Evolutionary conservation across 2,113 vertebrate genomes (phyloP), one percentile per base, ranked within the genome.

Genomic region (Pygoscelis antarcticus): DNA sequence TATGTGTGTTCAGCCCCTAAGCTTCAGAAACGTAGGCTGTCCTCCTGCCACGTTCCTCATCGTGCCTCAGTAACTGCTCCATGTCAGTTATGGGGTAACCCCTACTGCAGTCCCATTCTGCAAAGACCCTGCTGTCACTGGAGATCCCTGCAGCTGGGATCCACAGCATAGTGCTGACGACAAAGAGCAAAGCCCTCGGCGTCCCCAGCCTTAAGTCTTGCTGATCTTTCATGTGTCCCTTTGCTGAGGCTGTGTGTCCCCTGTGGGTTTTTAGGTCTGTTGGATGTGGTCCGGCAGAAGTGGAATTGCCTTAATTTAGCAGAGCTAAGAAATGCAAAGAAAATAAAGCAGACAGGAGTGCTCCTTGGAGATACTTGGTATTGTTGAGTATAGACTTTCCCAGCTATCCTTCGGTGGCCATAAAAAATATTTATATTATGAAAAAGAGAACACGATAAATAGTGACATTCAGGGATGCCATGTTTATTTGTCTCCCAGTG

Each of bases 371-470:
- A 96, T 94, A 27, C 54, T 93, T 66, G 38, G 51, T 93, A 58
- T 90, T 90, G 74, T 94, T 66, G 78, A 95, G 70, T 57, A 49
- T 89, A 94, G 94, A 85, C 83, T 96, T 97, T 96, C 93, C 95
- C 95, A 97, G 95, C 91, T 85, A 15, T 95, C 95, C 95, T 95
- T 96, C 83, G 82, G 82, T 9, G 27, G 57, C 75, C 79, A 75
- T 97, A 97, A 97, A 97, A 82, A 76, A 30, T 83, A 94, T 96
- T 96, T 97, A 90, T 88, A 93, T 87, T 51, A 85, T 21, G 26
- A 83, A 93, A 91, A 97, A 2, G 57, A 87, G 79, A 94, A 36
- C 74, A 65, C 8, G 11, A 92, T 95, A 96, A 96, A 85, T 87
- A 97, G 91, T 44, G 91, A 94, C 1, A 4, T 93, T 88, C 87